phyloP scores from a whole-genome alignment of 2,888 invertebrate genomes.

The Thereva nobilitata region DNA sequence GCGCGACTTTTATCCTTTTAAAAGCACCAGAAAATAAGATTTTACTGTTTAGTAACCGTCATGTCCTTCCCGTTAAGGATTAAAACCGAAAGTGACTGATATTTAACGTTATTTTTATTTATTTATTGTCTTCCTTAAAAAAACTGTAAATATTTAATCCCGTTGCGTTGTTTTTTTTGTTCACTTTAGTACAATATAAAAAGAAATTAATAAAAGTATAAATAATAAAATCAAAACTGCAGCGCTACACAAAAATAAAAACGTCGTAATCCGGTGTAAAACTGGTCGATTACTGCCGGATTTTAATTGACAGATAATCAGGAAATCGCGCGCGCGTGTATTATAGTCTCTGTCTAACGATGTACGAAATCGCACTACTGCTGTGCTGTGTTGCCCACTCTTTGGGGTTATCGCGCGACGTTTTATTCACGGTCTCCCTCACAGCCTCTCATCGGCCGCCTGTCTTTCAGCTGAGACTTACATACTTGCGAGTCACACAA shows the following conservation, averaged over 20 bases:
- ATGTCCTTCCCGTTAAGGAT: no score
- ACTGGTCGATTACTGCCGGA: conserved; percentile 12
- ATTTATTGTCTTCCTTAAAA: no score
- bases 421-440: not conserved
- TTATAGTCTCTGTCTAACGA: conserved; percentile 28
- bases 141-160: no score
- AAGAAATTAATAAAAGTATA: no score
- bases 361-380: conserved; percentile 33
- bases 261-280: not conserved
- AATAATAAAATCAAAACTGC: no score
- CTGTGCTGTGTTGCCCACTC: conserved; percentile 15
- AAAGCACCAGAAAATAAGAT: not conserved
- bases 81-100: no score
- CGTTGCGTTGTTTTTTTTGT: no score
- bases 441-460: conserved; percentile 14
- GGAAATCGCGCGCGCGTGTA: conserved; percentile 21
- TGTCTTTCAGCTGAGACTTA: conserved; percentile 8
- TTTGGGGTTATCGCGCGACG: conserved; percentile 17
- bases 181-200: no score
- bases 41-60: no score
- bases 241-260: no score
- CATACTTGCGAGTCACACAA: conserved; percentile 21
- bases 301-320: conserved; percentile 20
- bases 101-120: no score
- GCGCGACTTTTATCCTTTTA: conserved; percentile 6